phyloP scores from a whole-genome alignment of 1,140 invertebrate genomes.

The Chrysomallon squamiferum region DNA sequence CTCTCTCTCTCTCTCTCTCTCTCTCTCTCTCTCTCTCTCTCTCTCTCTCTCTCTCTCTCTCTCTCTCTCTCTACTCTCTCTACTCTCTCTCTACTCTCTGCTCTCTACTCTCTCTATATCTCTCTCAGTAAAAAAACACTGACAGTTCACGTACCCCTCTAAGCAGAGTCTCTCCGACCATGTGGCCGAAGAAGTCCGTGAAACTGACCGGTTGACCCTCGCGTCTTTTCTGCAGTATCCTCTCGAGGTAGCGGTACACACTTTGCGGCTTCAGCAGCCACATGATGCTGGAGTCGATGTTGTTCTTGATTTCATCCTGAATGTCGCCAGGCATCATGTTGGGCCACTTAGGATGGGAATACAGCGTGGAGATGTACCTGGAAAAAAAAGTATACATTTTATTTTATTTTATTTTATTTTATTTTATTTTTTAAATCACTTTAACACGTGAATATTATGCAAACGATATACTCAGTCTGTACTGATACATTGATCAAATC shows the following conservation, averaged over 20 bases:
- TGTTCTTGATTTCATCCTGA: slow-evolving; percentile 61
- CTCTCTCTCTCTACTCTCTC: too few relatives aligned
- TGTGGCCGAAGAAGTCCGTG: slow-evolving; percentile 66
- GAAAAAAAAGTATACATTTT: not conserved
- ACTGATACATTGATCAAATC: too few relatives aligned
- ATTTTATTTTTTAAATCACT: not conserved
- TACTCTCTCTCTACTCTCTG: too few relatives aligned
- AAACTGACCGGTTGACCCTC: slow-evolving; percentile 66
- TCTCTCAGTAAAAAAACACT: too few relatives aligned
- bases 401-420: not conserved
- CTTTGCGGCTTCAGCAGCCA: slow-evolving; percentile 55
- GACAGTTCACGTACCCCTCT: slow-evolving; percentile 63
- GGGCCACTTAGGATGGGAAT: slow-evolving; percentile 61
- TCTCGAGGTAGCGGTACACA: slow-evolving; percentile 58
- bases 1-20: too few relatives aligned
- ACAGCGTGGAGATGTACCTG: slow-evolving; percentile 63
- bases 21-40: too few relatives aligned
- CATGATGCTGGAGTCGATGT: slow-evolving; percentile 59
- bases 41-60: too few relatives aligned
- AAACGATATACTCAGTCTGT: too few relatives aligned
- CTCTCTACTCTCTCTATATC: too few relatives aligned
- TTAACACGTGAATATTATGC: too few relatives aligned
- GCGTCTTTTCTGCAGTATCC: slow-evolving; percentile 59
- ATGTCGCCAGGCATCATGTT: slow-evolving; percentile 52
- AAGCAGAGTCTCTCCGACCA: slow-evolving; percentile 65